Percentiles rank a stretch among this genome's conserved stretches.
phyloP scores from a whole-genome alignment of 2,113 vertebrate species.

The Neolamprologus modestus region DNA sequence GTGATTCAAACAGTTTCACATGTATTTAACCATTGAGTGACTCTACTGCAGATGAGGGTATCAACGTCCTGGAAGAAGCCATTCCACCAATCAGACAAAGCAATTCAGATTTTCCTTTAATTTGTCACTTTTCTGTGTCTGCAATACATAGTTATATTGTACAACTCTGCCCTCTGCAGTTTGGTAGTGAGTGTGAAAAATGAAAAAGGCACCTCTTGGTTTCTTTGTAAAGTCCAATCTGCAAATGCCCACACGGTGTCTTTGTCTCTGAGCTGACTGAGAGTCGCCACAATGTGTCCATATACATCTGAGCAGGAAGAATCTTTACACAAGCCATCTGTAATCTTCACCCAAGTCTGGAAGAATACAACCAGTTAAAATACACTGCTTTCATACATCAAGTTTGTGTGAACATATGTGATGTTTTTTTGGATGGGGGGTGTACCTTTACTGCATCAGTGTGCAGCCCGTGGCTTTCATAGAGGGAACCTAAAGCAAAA shows the following conservation, averaged over 20 bases:
- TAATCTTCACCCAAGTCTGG: constrained; percentile 63
- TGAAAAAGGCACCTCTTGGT: constrained; percentile 50
- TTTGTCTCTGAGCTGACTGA: constrained; percentile 40
- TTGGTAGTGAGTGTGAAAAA: not conserved
- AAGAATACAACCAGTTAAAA: not conserved
- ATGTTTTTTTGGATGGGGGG: not conserved
- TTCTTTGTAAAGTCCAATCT: constrained; percentile 58
- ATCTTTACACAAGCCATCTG: constrained; percentile 39
- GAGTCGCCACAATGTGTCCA: constrained; percentile 48
- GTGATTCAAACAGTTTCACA: not conserved
- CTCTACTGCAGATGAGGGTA: not conserved
- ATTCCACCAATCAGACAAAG: not conserved
- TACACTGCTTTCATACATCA: not conserved
- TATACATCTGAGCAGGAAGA: constrained; percentile 33
- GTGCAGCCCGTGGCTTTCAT: constrained; percentile 44
- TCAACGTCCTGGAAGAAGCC: not conserved
- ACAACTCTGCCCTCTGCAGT: constrained; percentile 56
- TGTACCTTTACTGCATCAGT: constrained; percentile 52
- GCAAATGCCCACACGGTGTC: constrained; percentile 55
- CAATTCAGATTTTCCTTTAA: not conserved
- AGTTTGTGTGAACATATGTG: not conserved
- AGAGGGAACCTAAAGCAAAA: constrained; percentile 61
- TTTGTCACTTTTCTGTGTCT: not conserved
- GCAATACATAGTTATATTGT: not conserved
- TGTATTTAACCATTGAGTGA: not conserved